Base-by-base conservation (phyloP, 2,888 invertebrate species). In the Pilophorus perplexus region DNA sequence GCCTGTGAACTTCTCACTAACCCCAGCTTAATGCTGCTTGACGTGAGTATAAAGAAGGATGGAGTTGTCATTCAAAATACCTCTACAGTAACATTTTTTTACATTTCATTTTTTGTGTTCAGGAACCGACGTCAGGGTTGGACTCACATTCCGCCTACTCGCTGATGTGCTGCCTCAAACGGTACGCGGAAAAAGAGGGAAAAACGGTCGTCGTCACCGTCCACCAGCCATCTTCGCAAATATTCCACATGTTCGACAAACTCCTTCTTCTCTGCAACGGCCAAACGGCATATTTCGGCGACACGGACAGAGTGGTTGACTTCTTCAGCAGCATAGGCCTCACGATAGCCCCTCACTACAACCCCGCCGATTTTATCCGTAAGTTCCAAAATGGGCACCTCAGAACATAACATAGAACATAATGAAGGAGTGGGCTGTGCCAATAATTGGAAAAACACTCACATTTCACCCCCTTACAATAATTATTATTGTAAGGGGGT, bases 301-400 rank as follows among this genome's bases (percentile, higher is more conserved):
- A 85, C 71, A 84, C 85, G 22, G 80, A 82, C 70, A 84, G 84
- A 75, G 86, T 89, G 64, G 84, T 88, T 42, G 82, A 85, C 72
- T 87, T 87, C 75, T 90, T 90, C 75, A 82, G 83, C 72, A 81
- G 80, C 68, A 82, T 89, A 67, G 88, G 88, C 64, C 80, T 89
- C 67, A 81, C 83, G 69, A 85, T 89, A 72, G 82, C 86, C 75
- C 85, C 86, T 3, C 86, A 89, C 75, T 90, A 89, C 75, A 90
- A 90, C 79, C 89, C 89, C 54, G 90, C 90, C n/a, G 90, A 90
- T 76, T 89, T 88, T 75, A 86, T 88, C 74, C 77, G 88, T 88
- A 79, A 84, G 86, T 82, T 67, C 6, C n/a, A n/a, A n/a, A n/a
- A n/a, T n/a, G n/a, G n/a, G n/a, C n/a, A n/a, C n/a, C n/a, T n/a